phyloP scores from a whole-genome alignment of 2,888 invertebrate species.

The Drosophila subsilvestris region DNA sequence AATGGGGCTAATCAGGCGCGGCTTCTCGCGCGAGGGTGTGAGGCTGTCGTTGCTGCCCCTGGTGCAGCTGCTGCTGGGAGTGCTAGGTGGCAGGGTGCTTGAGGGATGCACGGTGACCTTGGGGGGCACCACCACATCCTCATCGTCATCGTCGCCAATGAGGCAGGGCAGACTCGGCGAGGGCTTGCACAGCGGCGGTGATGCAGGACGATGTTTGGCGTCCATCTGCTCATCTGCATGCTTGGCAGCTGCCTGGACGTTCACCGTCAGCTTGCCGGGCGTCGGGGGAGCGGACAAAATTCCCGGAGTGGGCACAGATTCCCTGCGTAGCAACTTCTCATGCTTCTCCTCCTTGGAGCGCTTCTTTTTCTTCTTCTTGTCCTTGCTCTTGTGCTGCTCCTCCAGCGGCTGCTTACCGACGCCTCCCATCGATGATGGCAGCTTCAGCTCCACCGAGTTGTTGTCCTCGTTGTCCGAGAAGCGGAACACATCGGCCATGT shows the following conservation, averaged over 20 bases:
- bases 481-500: slow-evolving; percentile 86
- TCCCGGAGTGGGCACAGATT: slow-evolving; percentile 48
- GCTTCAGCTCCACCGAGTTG: slow-evolving; percentile 84
- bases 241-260: slow-evolving; percentile 72
- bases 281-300: slow-evolving; percentile 24
- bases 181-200: slow-evolving; percentile 84
- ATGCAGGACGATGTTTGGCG: slow-evolving; percentile 73
- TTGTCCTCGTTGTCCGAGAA: slow-evolving; percentile 87
- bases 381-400: slow-evolving; percentile 85
- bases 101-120: slow-evolving; percentile 6
- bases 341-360: slow-evolving; percentile 90
- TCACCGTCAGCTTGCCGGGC: slow-evolving; percentile 78
- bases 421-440: neutral
- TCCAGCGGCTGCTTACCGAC: slow-evolving; percentile 13
- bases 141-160: slow-evolving; percentile 87
- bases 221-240: slow-evolving; percentile 69
- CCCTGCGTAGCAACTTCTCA: slow-evolving; percentile 83
- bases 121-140: slow-evolving; percentile 25
- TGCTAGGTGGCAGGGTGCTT: slow-evolving; percentile 13
- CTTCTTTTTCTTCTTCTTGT: slow-evolving; percentile 94
- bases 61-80: slow-evolving; percentile 29
- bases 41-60: slow-evolving; percentile 40
- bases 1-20: slow-evolving; percentile 85
- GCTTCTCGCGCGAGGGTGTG: slow-evolving; percentile 81
- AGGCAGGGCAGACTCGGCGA: slow-evolving; percentile 87